Percentiles rank a stretch among this genome's conserved stretches.
Conservation (phyloP, 2,888 invertebrate species). For the Lysandra bellargus region DNA sequence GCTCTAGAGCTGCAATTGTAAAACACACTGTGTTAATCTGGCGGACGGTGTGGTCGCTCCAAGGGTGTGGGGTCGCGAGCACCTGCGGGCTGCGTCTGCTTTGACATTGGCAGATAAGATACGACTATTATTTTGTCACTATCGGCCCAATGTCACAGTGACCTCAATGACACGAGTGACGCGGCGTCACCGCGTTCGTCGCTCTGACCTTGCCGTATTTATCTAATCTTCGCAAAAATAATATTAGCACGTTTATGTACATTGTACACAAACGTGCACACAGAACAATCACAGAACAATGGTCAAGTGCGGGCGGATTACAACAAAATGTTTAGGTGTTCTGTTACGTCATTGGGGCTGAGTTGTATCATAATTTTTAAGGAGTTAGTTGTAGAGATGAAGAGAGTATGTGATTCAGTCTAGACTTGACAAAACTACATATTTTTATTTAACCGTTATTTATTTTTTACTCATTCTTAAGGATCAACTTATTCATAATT, state of each 20-base stretch:
- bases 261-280: conserved; percentile 36
- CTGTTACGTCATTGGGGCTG: background rate
- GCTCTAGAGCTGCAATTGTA: too few species aligned
- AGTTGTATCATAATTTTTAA: background rate
- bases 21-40: conserved; percentile 15
- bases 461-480: background rate
- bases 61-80: conserved; percentile 66
- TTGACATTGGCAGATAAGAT: conserved; percentile 79
- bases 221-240: conserved; percentile 77
- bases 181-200: conserved; percentile 63
- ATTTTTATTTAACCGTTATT: background rate
- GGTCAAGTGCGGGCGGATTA: conserved; percentile 27
- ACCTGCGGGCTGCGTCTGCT: conserved; percentile 79
- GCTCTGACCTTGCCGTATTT: conserved; percentile 76
- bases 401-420: too few species aligned
- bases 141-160: conserved; percentile 78
- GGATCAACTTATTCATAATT: background rate
- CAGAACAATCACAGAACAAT: conserved; percentile 34
- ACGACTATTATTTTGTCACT: conserved; percentile 77
- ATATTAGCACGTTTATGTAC: conserved; percentile 51
- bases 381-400: too few species aligned
- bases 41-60: conserved; percentile 38
- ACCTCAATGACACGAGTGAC: conserved; percentile 79
- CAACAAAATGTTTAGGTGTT: background rate
- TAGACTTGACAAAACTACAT: too few species aligned